phyloP scores from a whole-genome alignment of 1,140 invertebrate genomes.

The Drosophila azteca region DNA sequence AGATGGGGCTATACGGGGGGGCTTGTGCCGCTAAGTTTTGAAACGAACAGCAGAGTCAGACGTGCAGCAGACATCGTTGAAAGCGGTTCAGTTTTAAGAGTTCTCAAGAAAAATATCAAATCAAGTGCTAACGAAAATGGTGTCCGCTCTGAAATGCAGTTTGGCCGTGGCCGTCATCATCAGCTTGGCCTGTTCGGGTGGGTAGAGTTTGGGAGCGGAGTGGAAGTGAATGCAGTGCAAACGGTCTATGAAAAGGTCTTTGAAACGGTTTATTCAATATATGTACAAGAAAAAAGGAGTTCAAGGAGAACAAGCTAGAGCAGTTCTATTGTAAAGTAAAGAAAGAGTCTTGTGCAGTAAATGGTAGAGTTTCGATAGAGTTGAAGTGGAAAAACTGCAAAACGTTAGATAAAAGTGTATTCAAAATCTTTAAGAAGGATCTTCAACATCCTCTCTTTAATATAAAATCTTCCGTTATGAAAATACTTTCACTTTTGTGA shows the following conservation, averaged over 20 bases:
- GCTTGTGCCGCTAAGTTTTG: slow-evolving; percentile 6
- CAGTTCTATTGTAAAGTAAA: not conserved
- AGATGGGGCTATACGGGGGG: not conserved
- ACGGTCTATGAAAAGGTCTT: slow-evolving; percentile 4
- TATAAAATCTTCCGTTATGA: too few species aligned
- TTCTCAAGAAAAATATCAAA: slow-evolving; percentile 4
- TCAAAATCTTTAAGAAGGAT: too few species aligned
- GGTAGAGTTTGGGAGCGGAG: slow-evolving; percentile 27
- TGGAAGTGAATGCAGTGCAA: not conserved
- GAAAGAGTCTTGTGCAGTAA: too few species aligned
- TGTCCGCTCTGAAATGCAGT: slow-evolving; percentile 71
- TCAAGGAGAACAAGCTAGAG: not conserved
- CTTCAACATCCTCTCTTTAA: too few species aligned
- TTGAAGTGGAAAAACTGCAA: too few species aligned
- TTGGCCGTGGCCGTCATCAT: slow-evolving; percentile 76
- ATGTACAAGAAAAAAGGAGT: not conserved
- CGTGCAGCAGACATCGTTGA: slow-evolving; percentile 67
- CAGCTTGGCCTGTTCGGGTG: slow-evolving; percentile 72
- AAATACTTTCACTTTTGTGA: too few species aligned
- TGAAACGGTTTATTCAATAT: not conserved
- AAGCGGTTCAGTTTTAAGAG: slow-evolving; percentile 43
- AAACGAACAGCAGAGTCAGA: slow-evolving; percentile 44
- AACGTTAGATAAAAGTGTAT: too few species aligned
- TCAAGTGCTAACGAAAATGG: slow-evolving; percentile 56
- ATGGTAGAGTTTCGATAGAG: too few species aligned